Conservation (phyloP, 2,797 vertebrate genomes). For the Percopsis omiscomaycus region DNA sequence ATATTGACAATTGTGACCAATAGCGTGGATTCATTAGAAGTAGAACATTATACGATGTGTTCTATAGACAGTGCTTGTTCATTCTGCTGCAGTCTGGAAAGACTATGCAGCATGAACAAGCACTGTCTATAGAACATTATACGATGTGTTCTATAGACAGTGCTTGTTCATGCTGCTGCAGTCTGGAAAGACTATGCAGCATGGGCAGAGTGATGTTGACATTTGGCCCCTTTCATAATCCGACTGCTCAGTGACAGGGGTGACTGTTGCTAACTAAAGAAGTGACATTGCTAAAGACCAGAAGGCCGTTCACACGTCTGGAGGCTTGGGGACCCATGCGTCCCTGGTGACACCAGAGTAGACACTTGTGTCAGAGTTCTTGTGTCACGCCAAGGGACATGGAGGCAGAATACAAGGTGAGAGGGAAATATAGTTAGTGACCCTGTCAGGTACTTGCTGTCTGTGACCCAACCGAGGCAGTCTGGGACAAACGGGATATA, state of each 20-base stretch:
- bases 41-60: conserved; percentile 20
- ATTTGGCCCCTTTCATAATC: conserved; percentile 50
- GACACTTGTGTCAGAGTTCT: conserved; percentile 25
- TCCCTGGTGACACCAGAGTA: conserved; percentile 12
- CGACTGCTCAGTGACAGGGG: conserved; percentile 43
- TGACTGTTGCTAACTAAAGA: conserved; percentile 44
- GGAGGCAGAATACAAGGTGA: conserved; percentile 58
- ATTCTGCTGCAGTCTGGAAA: conserved; percentile 20
- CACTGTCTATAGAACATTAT: neutral
- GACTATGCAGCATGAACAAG: conserved; percentile 6
- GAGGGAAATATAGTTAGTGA: conserved; percentile 41
- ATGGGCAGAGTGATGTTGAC: conserved; percentile 39
- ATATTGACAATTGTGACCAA: neutral
- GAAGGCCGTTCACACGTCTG: conserved; percentile 47
- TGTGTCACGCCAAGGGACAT: conserved; percentile 25
- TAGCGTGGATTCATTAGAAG: conserved; percentile 30
- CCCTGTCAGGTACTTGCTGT: conserved; percentile 56
- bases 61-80: conserved; percentile 26
- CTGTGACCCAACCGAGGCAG: conserved; percentile 40
- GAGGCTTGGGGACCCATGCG: conserved; percentile 37
- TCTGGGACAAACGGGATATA: conserved; percentile 31
- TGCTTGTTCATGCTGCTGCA: conserved; percentile 21
- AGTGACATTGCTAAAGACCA: conserved; percentile 46
- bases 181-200: conserved; percentile 19
- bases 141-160: conserved; percentile 26